phyloP scores from a whole-genome alignment of 2,797 vertebrate species.

The Acipenser ruthenus region DNA sequence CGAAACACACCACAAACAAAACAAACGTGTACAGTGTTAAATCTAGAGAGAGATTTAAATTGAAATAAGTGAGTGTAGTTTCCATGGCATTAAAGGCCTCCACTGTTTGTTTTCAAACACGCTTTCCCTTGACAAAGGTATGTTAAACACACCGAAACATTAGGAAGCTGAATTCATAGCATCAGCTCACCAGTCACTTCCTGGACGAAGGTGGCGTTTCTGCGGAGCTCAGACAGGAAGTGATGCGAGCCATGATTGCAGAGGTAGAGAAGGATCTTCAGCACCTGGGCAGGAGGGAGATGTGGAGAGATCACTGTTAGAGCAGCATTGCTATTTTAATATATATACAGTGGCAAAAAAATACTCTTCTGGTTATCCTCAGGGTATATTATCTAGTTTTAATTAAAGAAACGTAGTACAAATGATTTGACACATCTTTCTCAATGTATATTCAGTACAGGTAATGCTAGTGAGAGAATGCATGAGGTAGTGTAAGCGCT shows the following conservation, averaged over 20 bases:
- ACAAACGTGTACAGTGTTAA: not conserved
- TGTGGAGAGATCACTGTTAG: not conserved
- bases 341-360: too few relatives aligned
- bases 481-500: not conserved
- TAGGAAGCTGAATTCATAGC: not conserved
- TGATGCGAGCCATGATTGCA: constrained; percentile 72
- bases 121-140: too few relatives aligned
- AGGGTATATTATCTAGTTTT: too few relatives aligned
- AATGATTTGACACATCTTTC: too few relatives aligned
- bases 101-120: too few relatives aligned
- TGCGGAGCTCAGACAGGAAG: constrained; percentile 75
- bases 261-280: constrained; percentile 85
- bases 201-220: constrained; percentile 81
- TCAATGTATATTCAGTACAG: too few relatives aligned
- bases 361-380: too few relatives aligned
- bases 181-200: constrained; percentile 70
- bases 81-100: too few relatives aligned
- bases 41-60: not conserved
- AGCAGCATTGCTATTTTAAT: too few relatives aligned
- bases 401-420: too few relatives aligned
- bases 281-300: constrained; percentile 53
- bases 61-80: too few relatives aligned
- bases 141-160: not conserved
- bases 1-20: constrained; percentile 8
- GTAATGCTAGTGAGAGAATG: not conserved